Evolutionary conservation across 1,140 invertebrate genomes (phyloP), one percentile per base, ranked within the genome.

Genomic region (Bombus ignitus): DNA sequence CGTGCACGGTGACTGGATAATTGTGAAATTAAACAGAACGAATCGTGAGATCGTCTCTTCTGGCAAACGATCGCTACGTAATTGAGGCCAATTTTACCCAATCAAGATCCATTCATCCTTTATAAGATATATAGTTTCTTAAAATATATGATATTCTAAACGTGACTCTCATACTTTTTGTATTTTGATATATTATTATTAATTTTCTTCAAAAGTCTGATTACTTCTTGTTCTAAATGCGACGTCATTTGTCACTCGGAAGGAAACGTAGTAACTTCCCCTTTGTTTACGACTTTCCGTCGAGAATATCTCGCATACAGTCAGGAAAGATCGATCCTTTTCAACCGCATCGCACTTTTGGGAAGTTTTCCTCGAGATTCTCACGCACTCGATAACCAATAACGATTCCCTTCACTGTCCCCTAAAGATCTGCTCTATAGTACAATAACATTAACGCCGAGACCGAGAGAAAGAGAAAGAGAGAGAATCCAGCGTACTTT

Each of bases 1-100:
- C 28, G 66, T 53, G 39, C 66, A 76, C 32, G 32, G 47, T n/a
- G 32, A 75, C 32, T 68, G 72, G 53, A 68, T 76, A 83, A 83
- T 83, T 68, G 72, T 39, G 32, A 28, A 53, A 76, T 76, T 68
- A 76, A 68, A n/a, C 37, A 47, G n/a, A 44, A 66, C 15, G 70
- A 73, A 59, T 73, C 53, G 39, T 12, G n/a, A 15, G 28, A 72
- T 57, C 15, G 68, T 42, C 42, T 39, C 59, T 44, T 32, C 3
- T 10, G 12, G 32, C 28, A 68, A 53, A 53, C 65, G 44, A 71
- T 35, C 35, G 15, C 15, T 4, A 15, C 15, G 66, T 80, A 47
- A 78, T 32, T 32, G 32, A 3, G 32, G 22, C 22, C 22, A 35
- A 25, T 18, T 35, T n/a, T 62, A 13, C 9, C 3, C 28, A 62